Percentiles rank a stretch among this genome's conserved stretches.
Evolutionary conservation across 2,888 invertebrate genomes (phyloP).

Genomic region (Unio pictorum): DNA sequence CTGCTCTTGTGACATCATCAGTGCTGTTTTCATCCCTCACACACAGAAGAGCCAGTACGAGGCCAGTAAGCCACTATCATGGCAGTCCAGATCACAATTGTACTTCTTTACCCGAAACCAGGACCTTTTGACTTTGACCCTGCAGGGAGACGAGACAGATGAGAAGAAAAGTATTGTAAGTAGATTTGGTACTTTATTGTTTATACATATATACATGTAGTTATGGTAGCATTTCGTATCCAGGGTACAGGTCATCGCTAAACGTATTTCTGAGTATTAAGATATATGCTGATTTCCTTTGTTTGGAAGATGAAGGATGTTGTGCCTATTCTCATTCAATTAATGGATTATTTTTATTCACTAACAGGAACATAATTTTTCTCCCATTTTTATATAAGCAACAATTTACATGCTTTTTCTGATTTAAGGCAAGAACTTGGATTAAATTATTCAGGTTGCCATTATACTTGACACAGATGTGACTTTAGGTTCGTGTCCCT

Average conservation of each 20-base stretch:
- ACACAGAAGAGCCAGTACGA: conserved; percentile 24
- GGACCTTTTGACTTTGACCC: conserved; percentile 46
- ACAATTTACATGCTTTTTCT: too few species aligned
- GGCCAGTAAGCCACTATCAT: conserved; percentile 37
- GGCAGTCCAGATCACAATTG: conserved; percentile 57
- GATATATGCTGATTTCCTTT: too few species aligned
- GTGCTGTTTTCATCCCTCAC: conserved; percentile 57
- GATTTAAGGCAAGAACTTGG: too few species aligned
- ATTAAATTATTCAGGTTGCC: too few species aligned
- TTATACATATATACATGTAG: neutral
- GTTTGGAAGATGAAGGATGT: too few species aligned
- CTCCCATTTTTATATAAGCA: too few species aligned
- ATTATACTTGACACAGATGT: neutral
- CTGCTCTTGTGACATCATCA: conserved; percentile 24
- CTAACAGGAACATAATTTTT: too few species aligned
- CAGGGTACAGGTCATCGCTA: neutral
- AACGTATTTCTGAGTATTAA: too few species aligned
- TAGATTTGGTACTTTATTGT: conserved; percentile 1
- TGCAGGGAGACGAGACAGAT: conserved; percentile 14
- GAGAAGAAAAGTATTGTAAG: conserved; percentile 14
- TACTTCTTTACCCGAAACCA: conserved; percentile 59
- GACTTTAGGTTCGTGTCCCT: too few species aligned
- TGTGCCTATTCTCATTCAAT: too few species aligned
- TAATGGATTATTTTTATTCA: too few species aligned
- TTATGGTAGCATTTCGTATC: neutral